Percentiles rank a stretch among this genome's conserved stretches.
phyloP scores from a whole-genome alignment of 2,888 invertebrate species.

The Leuctra nigra region DNA sequence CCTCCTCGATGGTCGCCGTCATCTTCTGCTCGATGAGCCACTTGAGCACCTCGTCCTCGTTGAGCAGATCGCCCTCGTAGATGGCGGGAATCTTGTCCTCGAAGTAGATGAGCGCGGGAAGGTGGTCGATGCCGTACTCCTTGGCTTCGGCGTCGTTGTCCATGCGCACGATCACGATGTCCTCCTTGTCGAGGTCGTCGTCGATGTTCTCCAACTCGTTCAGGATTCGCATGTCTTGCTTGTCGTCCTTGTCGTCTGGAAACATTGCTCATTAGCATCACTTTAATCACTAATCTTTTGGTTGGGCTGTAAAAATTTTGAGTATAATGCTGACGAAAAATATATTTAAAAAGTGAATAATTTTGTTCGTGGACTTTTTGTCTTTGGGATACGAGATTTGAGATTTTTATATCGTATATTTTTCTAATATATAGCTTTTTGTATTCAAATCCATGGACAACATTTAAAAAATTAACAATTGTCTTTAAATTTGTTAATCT shows the following conservation, averaged over 20 bases:
- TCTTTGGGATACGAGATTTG: no score
- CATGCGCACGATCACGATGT: slow-evolving; percentile 83
- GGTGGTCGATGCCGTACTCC: slow-evolving; percentile 82
- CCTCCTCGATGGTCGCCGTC: slow-evolving; percentile 88
- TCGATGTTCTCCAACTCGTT: slow-evolving; percentile 91
- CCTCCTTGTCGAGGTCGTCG: slow-evolving; percentile 83
- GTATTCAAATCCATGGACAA: no score
- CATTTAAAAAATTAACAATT: no score
- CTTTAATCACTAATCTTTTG: no score
- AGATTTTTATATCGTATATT: no score
- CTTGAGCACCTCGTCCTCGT: slow-evolving; percentile 85
- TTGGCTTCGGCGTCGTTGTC: slow-evolving; percentile 86
- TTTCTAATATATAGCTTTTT: no score
- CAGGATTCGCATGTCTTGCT: slow-evolving; percentile 78
- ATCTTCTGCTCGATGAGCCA: slow-evolving; percentile 85
- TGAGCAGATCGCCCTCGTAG: slow-evolving; percentile 86
- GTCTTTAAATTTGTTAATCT: no score
- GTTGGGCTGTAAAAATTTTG: no score
- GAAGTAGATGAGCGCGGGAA: slow-evolving; percentile 81
- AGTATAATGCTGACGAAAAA: no score
- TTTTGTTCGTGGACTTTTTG: no score
- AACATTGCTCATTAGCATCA: no score
- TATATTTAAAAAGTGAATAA: no score
- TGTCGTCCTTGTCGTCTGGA: slow-evolving; percentile 81
- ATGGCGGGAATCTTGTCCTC: slow-evolving; percentile 87